A percentile compares a stretch with the other conserved stretches of the same genome.
These are phyloP conservation scores for Zelostemma sp. DNA, from an alignment of 1,140 invertebrate genomes.

Conservation along the genomic window DNA sequence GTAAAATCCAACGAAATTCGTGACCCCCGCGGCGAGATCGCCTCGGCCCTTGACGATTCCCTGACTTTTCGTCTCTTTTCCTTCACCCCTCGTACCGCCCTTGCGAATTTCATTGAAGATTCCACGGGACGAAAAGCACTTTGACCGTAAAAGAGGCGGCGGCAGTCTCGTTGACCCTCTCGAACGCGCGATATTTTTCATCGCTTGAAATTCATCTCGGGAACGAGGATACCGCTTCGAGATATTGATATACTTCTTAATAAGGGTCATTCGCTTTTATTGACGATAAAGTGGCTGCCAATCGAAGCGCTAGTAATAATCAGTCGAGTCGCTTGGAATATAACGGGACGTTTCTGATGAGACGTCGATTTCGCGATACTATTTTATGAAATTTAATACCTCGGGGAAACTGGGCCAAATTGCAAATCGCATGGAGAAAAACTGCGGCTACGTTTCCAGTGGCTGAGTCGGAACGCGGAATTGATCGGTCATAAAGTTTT, in stretches of 20 bases:
- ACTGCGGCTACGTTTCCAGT: too few species aligned
- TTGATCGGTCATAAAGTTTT: too few species aligned
- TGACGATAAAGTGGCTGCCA: constrained; percentile 18
- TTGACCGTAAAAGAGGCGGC: constrained; percentile 1
- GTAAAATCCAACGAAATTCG: constrained; percentile 30
- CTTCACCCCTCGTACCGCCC: neutral
- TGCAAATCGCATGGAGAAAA: too few species aligned
- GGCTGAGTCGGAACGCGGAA: too few species aligned
- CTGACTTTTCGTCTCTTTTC: neutral
- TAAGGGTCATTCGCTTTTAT: constrained; percentile 35
- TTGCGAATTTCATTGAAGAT: constrained; percentile 7
- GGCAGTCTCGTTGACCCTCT: neutral
- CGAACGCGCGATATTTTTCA: constrained; percentile 25
- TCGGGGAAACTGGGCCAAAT: too few species aligned
- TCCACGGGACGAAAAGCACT: neutral
- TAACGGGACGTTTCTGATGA: too few species aligned
- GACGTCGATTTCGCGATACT: constrained; percentile 4
- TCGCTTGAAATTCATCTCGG: constrained; percentile 17
- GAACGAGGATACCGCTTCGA: constrained; percentile 19
- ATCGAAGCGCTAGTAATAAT: neutral
- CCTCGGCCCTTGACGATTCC: constrained; percentile 6
- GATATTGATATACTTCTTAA: constrained; percentile 34
- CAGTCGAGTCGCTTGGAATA: constrained; percentile 5
- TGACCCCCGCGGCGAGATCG: constrained; percentile 14
- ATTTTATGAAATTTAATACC: too few species aligned